Conservation (phyloP, 2,888 invertebrate species). For the Rhyacophila evoluta region DNA sequence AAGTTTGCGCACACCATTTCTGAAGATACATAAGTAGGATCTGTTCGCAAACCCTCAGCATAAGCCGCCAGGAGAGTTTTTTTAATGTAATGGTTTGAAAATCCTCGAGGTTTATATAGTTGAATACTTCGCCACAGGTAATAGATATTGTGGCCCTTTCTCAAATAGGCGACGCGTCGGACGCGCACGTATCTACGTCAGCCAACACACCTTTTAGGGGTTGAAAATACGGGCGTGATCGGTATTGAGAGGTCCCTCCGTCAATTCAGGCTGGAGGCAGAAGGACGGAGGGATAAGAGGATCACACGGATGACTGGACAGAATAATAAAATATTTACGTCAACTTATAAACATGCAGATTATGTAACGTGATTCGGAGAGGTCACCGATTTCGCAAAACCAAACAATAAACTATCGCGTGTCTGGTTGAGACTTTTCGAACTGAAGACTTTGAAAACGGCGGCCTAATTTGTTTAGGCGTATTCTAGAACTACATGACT, state of each 20-base stretch:
- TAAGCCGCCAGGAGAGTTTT: no score
- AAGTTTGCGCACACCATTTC: no score
- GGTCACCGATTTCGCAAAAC: background rate
- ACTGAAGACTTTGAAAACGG: no score
- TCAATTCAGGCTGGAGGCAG: background rate
- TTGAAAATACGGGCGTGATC: slow-evolving; percentile 10
- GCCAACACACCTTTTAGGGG: background rate
- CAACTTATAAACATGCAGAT: background rate
- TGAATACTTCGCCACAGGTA: no score
- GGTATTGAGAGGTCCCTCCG: slow-evolving; percentile 2
- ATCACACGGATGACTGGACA: background rate
- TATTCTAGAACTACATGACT: no score
- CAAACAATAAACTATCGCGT: background rate
- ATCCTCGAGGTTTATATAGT: no score
- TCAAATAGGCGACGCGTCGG: background rate
- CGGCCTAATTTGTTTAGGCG: no score
- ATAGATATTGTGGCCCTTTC: background rate
- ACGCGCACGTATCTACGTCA: background rate
- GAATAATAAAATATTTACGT: slow-evolving; percentile 12
- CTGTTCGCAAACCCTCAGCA: no score
- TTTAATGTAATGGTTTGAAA: no score
- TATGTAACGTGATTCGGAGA: background rate
- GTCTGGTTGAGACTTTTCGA: no score
- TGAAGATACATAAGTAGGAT: no score
- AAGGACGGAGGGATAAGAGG: background rate